These are phyloP conservation scores for Drosophila sucinea DNA, from an alignment of 1,140 invertebrate species.

Conservation along the genomic window DNA sequence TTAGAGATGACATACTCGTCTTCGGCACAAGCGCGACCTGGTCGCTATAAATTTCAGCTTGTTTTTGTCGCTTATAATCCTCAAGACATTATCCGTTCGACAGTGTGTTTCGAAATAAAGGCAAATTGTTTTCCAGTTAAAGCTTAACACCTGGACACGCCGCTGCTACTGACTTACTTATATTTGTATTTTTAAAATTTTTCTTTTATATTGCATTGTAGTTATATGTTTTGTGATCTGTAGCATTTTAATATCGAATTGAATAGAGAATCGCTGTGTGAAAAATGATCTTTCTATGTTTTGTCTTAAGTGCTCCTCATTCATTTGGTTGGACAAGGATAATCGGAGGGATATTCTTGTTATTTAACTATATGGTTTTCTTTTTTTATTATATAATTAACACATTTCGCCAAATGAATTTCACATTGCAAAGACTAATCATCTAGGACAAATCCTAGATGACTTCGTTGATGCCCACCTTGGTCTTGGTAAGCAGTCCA, in stretches of 20 bases:
- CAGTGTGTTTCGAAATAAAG: not conserved
- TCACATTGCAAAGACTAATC: conserved; percentile 35
- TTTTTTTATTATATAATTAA: conserved; percentile 76
- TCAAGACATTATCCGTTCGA: not conserved
- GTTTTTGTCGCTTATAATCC: not conserved
- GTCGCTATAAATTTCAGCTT: not conserved
- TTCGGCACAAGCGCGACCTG: too few relatives aligned
- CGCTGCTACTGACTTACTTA: too few relatives aligned
- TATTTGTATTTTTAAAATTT: too few relatives aligned
- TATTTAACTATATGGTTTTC: conserved; percentile 65
- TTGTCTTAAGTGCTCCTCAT: too few relatives aligned
- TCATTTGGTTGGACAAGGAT: not conserved
- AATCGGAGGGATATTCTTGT: conserved; percentile 5
- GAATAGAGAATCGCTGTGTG: too few relatives aligned
- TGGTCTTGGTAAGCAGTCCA: conserved; percentile 83
- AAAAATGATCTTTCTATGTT: too few relatives aligned
- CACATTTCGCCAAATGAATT: conserved; percentile 65
- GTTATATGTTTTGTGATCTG: too few relatives aligned
- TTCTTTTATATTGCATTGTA: too few relatives aligned
- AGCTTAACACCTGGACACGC: not conserved
- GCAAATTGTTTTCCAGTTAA: not conserved
- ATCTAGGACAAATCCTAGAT: conserved; percentile 43
- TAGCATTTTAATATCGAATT: too few relatives aligned
- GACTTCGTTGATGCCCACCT: conserved; percentile 60
- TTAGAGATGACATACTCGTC: not conserved